These are phyloP conservation scores for Drosophila nasuta DNA, from an alignment of 1,140 invertebrate species.

Conservation along the genomic window DNA sequence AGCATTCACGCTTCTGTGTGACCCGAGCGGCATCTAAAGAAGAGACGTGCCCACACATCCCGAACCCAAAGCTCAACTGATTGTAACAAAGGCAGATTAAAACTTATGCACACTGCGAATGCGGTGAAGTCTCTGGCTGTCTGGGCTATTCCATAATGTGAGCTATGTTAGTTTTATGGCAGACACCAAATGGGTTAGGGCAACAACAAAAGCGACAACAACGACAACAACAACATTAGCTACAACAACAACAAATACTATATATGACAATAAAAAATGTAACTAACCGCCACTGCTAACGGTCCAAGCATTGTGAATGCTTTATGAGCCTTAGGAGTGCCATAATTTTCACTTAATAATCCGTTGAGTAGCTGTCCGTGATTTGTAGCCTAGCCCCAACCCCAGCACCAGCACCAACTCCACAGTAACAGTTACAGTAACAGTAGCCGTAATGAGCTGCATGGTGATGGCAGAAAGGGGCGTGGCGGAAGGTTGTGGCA, in stretches of 20 bases:
- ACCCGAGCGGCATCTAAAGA: constrained; percentile 23
- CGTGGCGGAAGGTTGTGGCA: constrained; percentile 17
- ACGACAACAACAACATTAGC: constrained; percentile 16
- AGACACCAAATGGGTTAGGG: constrained; percentile 74
- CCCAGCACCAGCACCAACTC: too few species aligned
- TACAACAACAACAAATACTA: constrained; percentile 48
- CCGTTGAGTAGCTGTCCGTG: constrained; percentile 79
- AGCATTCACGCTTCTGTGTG: constrained; percentile 28
- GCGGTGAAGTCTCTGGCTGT: constrained; percentile 25
- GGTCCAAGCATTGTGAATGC: constrained; percentile 75
- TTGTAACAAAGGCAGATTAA: constrained; percentile 81
- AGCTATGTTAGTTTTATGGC: constrained; percentile 79
- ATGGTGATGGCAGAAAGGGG: constrained; percentile 14
- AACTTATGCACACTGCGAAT: constrained; percentile 76
- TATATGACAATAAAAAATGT: constrained; percentile 81
- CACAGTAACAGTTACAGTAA: too few species aligned
- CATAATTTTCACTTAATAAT: constrained; percentile 84
- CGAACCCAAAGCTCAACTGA: constrained; percentile 45
- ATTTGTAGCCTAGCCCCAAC: constrained; percentile 62
- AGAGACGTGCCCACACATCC: constrained; percentile 1
- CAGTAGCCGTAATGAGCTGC: constrained; percentile 43
- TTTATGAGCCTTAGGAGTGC: constrained; percentile 82
- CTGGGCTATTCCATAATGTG: constrained; percentile 63
- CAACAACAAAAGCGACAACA: constrained; percentile 7
- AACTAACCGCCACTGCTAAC: constrained; percentile 62